Evolutionary conservation across 2,797 vertebrate species (phyloP).

Genomic region (Macropus fuliginosus): DNA sequence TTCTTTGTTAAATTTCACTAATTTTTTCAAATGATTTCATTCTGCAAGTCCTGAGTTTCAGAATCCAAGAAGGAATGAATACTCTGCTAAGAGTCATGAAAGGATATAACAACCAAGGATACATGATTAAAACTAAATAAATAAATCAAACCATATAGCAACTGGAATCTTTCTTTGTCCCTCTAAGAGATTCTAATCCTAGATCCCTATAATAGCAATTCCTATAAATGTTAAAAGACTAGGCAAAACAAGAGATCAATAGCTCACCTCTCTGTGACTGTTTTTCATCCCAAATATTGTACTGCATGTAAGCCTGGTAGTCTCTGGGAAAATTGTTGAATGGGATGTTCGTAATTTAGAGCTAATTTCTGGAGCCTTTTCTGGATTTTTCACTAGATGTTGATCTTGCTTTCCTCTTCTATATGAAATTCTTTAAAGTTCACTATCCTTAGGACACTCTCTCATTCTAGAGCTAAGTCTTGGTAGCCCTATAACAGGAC

Average conservation of each 20-base stretch:
- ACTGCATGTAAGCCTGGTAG: not conserved
- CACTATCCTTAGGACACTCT: not conserved
- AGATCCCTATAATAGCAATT: not conserved
- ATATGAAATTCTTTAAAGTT: not conserved
- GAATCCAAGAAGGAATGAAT: no score
- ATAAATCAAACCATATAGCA: not conserved
- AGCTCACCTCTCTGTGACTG: not conserved
- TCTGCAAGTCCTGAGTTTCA: not conserved
- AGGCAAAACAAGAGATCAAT: not conserved
- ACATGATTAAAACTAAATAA: not conserved
- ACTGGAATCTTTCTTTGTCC: not conserved
- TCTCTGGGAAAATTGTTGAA: not conserved
- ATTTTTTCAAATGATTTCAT: not conserved
- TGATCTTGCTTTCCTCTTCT: not conserved
- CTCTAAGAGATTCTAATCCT: not conserved
- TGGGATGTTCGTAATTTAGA: not conserved
- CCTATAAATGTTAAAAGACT: not conserved
- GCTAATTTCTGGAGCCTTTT: not conserved
- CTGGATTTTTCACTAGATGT: not conserved
- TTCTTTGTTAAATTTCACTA: not conserved
- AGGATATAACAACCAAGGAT: not conserved
- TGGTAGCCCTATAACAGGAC: not conserved
- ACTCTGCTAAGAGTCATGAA: not conserved
- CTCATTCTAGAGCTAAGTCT: not conserved
- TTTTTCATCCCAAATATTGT: not conserved